Conservation (phyloP, 2,797 vertebrate genomes). For the Melanotaenia boesemani region DNA sequence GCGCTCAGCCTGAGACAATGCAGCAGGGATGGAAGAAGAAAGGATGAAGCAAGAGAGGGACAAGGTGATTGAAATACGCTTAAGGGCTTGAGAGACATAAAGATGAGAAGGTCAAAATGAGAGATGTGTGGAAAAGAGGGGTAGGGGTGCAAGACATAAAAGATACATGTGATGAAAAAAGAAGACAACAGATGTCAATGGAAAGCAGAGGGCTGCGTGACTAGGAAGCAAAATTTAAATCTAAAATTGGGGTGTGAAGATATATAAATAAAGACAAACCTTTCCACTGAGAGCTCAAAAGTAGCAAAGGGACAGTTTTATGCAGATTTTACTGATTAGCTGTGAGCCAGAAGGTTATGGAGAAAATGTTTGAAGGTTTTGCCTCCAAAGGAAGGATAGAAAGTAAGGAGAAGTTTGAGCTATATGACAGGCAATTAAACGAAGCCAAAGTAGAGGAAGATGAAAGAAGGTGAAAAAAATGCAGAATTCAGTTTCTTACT, state of each 20-base stretch:
- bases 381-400: conserved; percentile 15
- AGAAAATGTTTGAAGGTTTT: conserved; percentile 36
- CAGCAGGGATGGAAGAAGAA: conserved; percentile 25
- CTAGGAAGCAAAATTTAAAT: conserved; percentile 20
- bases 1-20: conserved; percentile 38
- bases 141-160: not conserved
- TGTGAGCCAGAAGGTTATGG: conserved; percentile 31
- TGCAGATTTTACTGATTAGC: conserved; percentile 62
- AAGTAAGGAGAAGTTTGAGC: conserved; percentile 28
- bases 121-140: conserved; percentile 27
- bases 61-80: conserved; percentile 57
- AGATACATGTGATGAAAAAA: conserved; percentile 25
- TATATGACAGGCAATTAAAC: conserved; percentile 66
- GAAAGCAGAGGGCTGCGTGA: conserved; percentile 11
- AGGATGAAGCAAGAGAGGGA: conserved; percentile 29
- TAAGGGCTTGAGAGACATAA: conserved; percentile 54
- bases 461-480: conserved; percentile 54
- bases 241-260: conserved; percentile 46
- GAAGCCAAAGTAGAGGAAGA: conserved; percentile 58
- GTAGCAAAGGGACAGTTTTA: conserved; percentile 34
- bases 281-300: conserved; percentile 56
- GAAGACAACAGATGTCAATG: conserved; percentile 33
- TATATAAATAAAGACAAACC: conserved; percentile 46
- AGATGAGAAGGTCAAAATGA: conserved; percentile 66
- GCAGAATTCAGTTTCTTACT: conserved; percentile 46